These are phyloP conservation scores for Andrena chrysosceles DNA, from an alignment of 2,888 invertebrate genomes.

Conservation along the genomic window DNA sequence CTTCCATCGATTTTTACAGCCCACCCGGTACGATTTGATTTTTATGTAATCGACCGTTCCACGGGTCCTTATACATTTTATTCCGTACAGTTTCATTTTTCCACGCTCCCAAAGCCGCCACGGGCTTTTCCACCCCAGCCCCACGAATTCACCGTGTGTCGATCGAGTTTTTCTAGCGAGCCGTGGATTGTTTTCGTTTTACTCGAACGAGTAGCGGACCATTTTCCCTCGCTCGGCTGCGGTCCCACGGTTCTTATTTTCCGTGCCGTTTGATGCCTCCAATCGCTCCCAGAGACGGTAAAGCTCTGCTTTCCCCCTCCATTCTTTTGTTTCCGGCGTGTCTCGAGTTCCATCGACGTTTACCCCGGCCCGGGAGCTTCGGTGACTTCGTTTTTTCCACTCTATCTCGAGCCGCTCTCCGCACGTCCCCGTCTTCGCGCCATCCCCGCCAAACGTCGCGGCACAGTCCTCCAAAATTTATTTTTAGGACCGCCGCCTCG, in stretches of 20 bases:
- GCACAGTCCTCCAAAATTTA: neutral
- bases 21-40: neutral
- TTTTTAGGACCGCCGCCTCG: neutral
- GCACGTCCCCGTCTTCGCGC: too few species aligned
- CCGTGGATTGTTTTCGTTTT: constrained; percentile 42
- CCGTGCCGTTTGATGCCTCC: neutral
- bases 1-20: constrained; percentile 18
- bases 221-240: neutral
- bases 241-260: constrained; percentile 35
- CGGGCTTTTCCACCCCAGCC: neutral
- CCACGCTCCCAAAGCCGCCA: neutral
- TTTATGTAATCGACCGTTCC: constrained; percentile 1
- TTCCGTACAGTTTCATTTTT: constrained; percentile 22
- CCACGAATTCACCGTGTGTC: constrained; percentile 12
- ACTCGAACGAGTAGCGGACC: constrained; percentile 1
- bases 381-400: neutral
- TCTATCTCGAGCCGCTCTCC: neutral
- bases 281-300: neutral
- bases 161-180: constrained; percentile 25
- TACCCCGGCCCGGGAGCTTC: neutral
- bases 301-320: too few species aligned
- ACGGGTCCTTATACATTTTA: constrained; percentile 18
- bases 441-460: neutral
- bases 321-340: too few species aligned
- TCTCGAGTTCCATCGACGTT: neutral